Evolutionary conservation across 2,888 invertebrate genomes (phyloP).

Genomic region (Hesperia comma): DNA sequence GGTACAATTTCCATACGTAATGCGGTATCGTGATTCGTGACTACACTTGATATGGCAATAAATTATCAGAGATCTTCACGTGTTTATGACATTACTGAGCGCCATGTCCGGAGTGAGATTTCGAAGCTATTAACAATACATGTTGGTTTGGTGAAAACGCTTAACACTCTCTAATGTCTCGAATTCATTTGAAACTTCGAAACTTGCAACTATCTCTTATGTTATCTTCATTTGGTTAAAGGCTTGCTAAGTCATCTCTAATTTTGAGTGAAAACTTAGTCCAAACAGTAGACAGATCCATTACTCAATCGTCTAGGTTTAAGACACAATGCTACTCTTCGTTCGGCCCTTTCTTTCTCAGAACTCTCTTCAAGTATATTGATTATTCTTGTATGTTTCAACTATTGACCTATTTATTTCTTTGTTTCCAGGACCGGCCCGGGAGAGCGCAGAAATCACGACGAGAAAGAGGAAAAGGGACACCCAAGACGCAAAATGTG

Average conservation of each 20-base stretch:
- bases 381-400: too few relatives aligned
- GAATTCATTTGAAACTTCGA: not conserved
- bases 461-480: constrained; percentile 50
- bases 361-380: too few relatives aligned
- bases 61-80: constrained; percentile 35
- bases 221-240: too few relatives aligned
- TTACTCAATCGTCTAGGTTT: too few relatives aligned
- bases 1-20: constrained; percentile 33
- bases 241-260: too few relatives aligned
- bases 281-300: too few relatives aligned
- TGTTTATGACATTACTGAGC: constrained; percentile 29
- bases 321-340: too few relatives aligned
- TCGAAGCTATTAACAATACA: constrained; percentile 5
- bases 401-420: constrained; percentile 39
- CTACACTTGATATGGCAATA: constrained; percentile 33
- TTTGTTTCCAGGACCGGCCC: constrained; percentile 61
- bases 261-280: too few relatives aligned
- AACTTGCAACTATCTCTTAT: too few relatives aligned
- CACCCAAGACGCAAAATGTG: constrained; percentile 66
- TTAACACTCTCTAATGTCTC: not conserved
- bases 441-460: constrained; percentile 47
- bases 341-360: too few relatives aligned
- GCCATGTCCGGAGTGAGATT: constrained; percentile 24
- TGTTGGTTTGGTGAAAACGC: constrained; percentile 1
- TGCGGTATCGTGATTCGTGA: constrained; percentile 30